phyloP scores from a whole-genome alignment of 2,113 vertebrate species.

The Archocentrus centrarchus region DNA sequence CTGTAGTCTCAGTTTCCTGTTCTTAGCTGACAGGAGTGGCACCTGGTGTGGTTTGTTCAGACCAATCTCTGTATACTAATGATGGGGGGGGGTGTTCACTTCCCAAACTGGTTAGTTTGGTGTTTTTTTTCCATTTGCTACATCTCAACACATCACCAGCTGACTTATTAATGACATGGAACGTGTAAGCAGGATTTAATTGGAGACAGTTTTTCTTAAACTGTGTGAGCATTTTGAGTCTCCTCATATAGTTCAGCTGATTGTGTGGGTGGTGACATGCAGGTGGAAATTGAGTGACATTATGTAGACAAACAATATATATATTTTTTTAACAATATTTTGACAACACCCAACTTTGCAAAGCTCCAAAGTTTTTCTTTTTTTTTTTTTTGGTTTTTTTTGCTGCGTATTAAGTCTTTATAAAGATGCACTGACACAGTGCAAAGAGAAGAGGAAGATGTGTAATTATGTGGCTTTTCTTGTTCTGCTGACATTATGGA shows the following conservation, averaged over 20 bases:
- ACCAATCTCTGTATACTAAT: too few relatives aligned
- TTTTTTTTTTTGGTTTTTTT: neutral
- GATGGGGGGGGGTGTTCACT: neutral
- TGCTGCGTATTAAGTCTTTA: slow-evolving; percentile 54
- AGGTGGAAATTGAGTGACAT: slow-evolving; percentile 51
- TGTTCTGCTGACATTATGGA: slow-evolving; percentile 48
- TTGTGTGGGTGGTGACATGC: slow-evolving; percentile 20
- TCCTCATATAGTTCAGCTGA: slow-evolving; percentile 26
- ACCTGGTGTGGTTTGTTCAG: neutral
- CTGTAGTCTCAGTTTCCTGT: too few relatives aligned
- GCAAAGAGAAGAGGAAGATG: slow-evolving; percentile 18
- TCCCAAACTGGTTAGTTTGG: slow-evolving; percentile 40
- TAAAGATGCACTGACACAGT: slow-evolving; percentile 33
- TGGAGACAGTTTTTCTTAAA: slow-evolving; percentile 32
- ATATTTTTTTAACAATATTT: slow-evolving; percentile 27
- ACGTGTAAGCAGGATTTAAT: slow-evolving; percentile 54
- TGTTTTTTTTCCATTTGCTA: neutral
- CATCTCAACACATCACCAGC: slow-evolving; percentile 43
- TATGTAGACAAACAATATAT: slow-evolving; percentile 32
- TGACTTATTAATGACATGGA: slow-evolving; percentile 57
- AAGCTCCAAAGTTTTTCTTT: slow-evolving; percentile 2
- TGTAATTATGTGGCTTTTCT: slow-evolving; percentile 41
- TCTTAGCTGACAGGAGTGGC: too few relatives aligned
- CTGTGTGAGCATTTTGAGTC: slow-evolving; percentile 10
- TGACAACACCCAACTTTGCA: slow-evolving; percentile 56